Conservation (phyloP, 2,113 vertebrate genomes). For the Cynoglossus semilaevis region DNA sequence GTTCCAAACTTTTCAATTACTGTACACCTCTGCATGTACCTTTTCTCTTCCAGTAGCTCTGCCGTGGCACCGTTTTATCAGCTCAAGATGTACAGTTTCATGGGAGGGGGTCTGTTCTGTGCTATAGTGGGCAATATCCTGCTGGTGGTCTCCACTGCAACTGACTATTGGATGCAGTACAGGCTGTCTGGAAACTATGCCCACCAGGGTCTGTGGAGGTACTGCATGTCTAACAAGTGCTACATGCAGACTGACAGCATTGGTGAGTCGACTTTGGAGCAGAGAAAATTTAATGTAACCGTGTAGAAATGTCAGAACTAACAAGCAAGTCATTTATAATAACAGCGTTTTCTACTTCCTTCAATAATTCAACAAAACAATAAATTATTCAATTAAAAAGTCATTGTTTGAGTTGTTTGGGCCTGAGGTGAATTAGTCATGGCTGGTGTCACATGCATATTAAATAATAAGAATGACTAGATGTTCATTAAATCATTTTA, state of each 20-base stretch:
- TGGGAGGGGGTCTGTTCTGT: conserved; percentile 86
- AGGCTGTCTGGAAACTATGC: conserved; percentile 81
- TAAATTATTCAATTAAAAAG: too few species aligned
- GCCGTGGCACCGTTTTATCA: conserved; percentile 32
- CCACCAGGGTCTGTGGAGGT: conserved; percentile 87
- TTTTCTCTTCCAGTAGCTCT: conserved; percentile 45
- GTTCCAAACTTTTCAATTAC: not conserved
- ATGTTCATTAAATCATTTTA: not conserved
- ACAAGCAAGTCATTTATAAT: too few species aligned
- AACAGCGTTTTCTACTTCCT: not conserved
- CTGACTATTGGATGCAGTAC: conserved; percentile 89
- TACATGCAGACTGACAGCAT: conserved; percentile 84
- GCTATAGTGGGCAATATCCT: conserved; percentile 84
- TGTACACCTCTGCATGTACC: too few species aligned
- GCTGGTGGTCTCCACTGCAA: conserved; percentile 80
- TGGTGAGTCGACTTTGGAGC: conserved; percentile 66
- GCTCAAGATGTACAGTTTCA: conserved; percentile 84
- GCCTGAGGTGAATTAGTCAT: too few species aligned
- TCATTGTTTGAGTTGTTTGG: too few species aligned
- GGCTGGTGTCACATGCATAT: too few species aligned
- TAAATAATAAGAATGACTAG: not conserved
- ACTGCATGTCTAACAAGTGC: conserved; percentile 83
- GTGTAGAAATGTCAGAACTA: too few species aligned
- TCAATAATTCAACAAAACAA: too few species aligned
- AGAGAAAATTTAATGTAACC: not conserved